These are phyloP conservation scores for Epinotia demarniana DNA, from an alignment of 2,888 invertebrate species.

Conservation along the genomic window DNA sequence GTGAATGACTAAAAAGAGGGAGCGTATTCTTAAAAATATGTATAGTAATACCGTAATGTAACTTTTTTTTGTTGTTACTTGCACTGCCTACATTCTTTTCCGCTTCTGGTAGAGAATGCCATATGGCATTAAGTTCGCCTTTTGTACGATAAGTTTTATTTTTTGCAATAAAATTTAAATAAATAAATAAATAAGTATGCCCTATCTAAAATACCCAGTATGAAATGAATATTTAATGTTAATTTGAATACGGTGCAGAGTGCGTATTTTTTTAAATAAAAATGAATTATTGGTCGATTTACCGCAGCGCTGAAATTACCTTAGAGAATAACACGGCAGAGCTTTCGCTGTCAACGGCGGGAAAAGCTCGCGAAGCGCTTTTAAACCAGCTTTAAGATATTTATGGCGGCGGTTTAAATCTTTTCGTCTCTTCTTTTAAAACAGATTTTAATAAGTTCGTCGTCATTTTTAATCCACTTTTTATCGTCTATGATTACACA, in stretches of 20 bases:
- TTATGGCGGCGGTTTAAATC: conserved; percentile 39
- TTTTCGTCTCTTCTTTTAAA: conserved; percentile 4
- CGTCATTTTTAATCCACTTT: neutral
- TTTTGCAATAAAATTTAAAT: too few relatives aligned
- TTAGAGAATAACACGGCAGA: conserved; percentile 2
- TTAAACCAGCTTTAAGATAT: conserved; percentile 39
- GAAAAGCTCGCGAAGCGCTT: conserved; percentile 7
- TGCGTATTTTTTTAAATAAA: neutral
- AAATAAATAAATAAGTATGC: too few relatives aligned
- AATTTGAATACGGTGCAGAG: neutral
- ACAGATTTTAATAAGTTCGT: conserved; percentile 13
- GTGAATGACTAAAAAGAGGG: too few relatives aligned
- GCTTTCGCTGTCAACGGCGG: conserved; percentile 33
- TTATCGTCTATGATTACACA: too few relatives aligned
- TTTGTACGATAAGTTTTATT: too few relatives aligned
- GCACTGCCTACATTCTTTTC: too few relatives aligned
- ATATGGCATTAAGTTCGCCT: too few relatives aligned
- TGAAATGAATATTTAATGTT: neutral
- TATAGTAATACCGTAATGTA: too few relatives aligned
- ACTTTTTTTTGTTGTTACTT: too few relatives aligned
- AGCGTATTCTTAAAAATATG: too few relatives aligned
- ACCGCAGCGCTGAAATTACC: conserved; percentile 5
- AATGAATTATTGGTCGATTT: conserved; percentile 9
- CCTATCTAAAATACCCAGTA: neutral
- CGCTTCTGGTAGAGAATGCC: too few relatives aligned